phyloP scores from a whole-genome alignment of 2,113 vertebrate genomes.

The Chloropsis hardwickii region DNA sequence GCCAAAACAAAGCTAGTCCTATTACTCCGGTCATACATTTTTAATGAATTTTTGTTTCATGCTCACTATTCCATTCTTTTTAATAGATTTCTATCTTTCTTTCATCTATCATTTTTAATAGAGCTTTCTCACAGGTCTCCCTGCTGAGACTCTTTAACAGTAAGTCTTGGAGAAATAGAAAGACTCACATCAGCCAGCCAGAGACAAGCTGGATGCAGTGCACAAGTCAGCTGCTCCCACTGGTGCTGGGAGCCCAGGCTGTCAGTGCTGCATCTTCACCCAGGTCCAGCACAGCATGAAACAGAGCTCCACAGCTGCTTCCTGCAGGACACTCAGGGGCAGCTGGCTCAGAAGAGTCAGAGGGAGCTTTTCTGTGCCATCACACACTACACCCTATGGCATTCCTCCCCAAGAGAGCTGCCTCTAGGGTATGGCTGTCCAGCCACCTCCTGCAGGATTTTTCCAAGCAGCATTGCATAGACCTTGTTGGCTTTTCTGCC shows the following conservation, averaged over 20 bases:
- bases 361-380: background rate
- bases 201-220: background rate
- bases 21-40: constrained; percentile 50
- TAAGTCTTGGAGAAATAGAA: background rate
- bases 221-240: background rate
- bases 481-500: background rate
- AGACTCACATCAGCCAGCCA: background rate
- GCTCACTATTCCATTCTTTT: background rate
- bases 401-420: background rate
- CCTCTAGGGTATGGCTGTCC: background rate
- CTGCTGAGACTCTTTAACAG: background rate
- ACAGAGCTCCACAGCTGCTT: background rate
- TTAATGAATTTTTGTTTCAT: constrained; percentile 50
- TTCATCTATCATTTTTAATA: constrained; percentile 19
- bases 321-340: background rate
- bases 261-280: background rate
- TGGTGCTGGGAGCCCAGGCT: background rate
- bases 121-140: constrained; percentile 12
- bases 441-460: background rate
- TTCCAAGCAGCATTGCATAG: background rate
- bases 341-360: background rate
- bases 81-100: constrained; percentile 38
- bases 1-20: constrained; percentile 40
- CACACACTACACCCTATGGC: accelerated
- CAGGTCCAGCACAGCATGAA: background rate